Conservation (phyloP, 2,113 vertebrate genomes). For the Mastomys natalensis region DNA sequence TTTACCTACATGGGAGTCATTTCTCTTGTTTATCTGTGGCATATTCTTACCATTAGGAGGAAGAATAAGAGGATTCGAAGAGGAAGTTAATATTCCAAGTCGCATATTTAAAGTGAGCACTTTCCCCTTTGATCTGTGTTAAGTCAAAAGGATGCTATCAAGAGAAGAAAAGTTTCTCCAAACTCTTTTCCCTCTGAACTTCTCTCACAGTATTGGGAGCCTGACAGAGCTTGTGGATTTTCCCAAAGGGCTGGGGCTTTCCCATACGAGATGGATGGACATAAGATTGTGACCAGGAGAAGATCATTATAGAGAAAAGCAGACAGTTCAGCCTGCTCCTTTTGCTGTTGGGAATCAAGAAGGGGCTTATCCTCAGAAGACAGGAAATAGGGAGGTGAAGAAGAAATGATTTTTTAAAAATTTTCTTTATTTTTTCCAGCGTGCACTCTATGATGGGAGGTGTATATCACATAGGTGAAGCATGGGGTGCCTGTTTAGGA, state of each 20-base stretch:
- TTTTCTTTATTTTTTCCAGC: not conserved
- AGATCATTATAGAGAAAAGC: not conserved
- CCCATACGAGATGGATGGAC: not conserved
- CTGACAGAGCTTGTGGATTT: not conserved
- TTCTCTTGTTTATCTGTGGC: not conserved
- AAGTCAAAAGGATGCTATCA: not conserved
- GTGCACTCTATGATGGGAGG: not conserved
- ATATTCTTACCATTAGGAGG: not conserved
- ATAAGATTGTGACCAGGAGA: not conserved
- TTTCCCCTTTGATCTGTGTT: not conserved
- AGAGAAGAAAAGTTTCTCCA: not conserved
- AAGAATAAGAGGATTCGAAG: not conserved
- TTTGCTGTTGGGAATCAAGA: not conserved
- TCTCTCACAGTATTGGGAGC: not conserved
- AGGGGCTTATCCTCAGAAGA: not conserved
- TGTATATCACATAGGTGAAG: not conserved
- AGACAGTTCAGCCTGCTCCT: not conserved
- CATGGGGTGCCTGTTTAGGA: not conserved
- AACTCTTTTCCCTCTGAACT: accelerated
- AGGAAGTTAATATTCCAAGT: not conserved
- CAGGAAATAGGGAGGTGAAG: not conserved
- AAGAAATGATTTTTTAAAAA: not conserved
- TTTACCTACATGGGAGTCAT: not conserved
- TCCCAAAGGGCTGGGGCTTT: too few species aligned
- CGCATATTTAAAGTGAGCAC: slow-evolving; percentile 1